Evolutionary conservation across 2,888 invertebrate genomes (phyloP), one percentile per base, ranked within the genome.

Genomic region (Macropis europaea): DNA sequence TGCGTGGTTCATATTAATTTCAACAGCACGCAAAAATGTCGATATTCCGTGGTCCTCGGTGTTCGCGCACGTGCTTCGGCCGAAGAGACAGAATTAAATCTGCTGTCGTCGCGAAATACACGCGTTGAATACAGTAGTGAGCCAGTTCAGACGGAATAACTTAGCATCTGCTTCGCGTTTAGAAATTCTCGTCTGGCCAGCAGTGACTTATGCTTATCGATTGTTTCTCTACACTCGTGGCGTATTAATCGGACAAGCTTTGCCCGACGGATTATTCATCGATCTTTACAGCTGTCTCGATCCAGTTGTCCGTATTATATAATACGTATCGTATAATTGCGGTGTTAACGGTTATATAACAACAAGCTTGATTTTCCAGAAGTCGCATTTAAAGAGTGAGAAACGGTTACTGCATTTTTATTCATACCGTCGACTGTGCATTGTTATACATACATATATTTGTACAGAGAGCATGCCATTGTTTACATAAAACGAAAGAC

Each of bases 51-150:
- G 19, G n/a, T 26, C 24, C 5, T n/a, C 48, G 47, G n/a, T 17
- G 28, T 13, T n/a, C 45, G 62, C 62, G 78, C 78, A 74, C 78
- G 78, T 77, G 71, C 68, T 59, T 47, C 57, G 57, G 26, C 34
- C 43, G 15, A 56, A 56, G 62, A 52, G 43, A 50, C 59, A 62
- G 59, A 62, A 73, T 79, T 69, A 69, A 79, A 62, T 52, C 50
- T 28, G 47, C 38, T 19, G 71, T 64, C 64, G 67, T 50, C 47
- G 62, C 19, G 30, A 34, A 40, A 64, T n/a, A 79, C 79, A 72
- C 77, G 77, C 61, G 64, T 77, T 79, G 77, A 75, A 79, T 77
- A 79, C 75, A 60, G 71, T 64, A 61, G 40, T 36, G 19, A 4
- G 45, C 24, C 63, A 32, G 48, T 63, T 48, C 56, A 40, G n/a